A percentile compares a stretch with the other conserved stretches of the same genome.
Evolutionary conservation across 2,888 invertebrate genomes (phyloP).

Genomic region (Empis stercorea): DNA sequence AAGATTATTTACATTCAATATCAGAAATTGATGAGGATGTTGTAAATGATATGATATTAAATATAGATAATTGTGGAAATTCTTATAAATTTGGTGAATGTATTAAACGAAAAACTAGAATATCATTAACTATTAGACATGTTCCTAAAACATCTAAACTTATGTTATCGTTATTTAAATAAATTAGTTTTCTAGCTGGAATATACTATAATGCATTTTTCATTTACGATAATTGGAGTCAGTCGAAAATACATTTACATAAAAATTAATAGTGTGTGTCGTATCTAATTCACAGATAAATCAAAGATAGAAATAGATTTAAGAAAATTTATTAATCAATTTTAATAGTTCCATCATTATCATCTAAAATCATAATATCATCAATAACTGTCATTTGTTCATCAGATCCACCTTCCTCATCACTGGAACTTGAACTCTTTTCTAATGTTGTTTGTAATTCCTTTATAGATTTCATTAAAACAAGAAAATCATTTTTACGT

Average conservation of each 20-base stretch:
- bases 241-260: no score
- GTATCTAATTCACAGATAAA: no score
- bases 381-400: no score
- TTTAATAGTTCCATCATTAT: no score
- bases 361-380: no score
- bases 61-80: constrained; percentile 49
- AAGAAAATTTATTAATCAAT: no score
- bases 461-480: constrained; percentile 75
- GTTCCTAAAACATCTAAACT: constrained; percentile 77
- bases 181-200: no score
- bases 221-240: no score
- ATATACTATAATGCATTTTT: no score
- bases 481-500: constrained; percentile 80
- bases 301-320: no score
- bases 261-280: no score
- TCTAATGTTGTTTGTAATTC: constrained; percentile 70
- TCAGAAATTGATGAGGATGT: constrained; percentile 54
- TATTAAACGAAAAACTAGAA: constrained; percentile 64
- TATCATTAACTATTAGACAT: constrained; percentile 86
- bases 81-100: constrained; percentile 42
- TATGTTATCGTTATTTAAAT: constrained; percentile 45
- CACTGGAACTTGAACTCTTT: background rate
- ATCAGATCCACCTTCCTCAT: background rate
- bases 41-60: constrained; percentile 46
- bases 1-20: constrained; percentile 75